Base-by-base conservation (phyloP, 2,113 vertebrate genomes). In the Mustelus asterias region DNA sequence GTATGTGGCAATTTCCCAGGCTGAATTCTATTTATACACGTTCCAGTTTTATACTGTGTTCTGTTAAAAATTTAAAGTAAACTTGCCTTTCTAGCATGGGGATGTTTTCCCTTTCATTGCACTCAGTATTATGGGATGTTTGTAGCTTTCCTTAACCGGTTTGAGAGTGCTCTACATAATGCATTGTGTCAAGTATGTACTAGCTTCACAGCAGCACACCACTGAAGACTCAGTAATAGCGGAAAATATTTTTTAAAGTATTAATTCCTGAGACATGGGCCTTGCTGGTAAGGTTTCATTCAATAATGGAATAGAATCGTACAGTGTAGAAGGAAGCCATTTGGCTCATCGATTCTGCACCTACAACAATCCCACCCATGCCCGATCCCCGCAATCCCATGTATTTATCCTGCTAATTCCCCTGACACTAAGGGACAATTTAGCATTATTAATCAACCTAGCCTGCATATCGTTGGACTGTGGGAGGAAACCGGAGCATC, bases 1-100 rank as follows among this genome's bases (percentile, higher is more conserved):
- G 16, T 10, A 65, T 67, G 33, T 9, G 8, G n/a, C n/a, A 65
- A n/a, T 63, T 93, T 65, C 89, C 33, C 60, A 93, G 89, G 60
- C 89, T 65, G 33, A 1, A 65, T 93, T 93, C 60, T 93, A 93
- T 93, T 93, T 67, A 65, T 65, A 92, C 58, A 92, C 37, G 89
- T 92, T 63, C 88, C 8, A 65, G n/a, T 63, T 90, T 90, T 90
- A 11, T 63, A 58, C 58, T 67, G 33, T 37, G 89, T 65, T 33
- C 60, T 65, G 89, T 65, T 67, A 93, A 65, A 7, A 37, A 65
- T 26, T 65, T 93, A 93, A 93, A 93, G n/a, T 37, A 20, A 65
- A 65, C 89, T 90, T 60, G 33, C 63, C 60, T 37, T 93, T 67
- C 67, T 67, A 24, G 89, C 60, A 67, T 65, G 60, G 29, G 33